Conservation (phyloP, 2,113 vertebrate genomes). For the Galbula dea region DNA sequence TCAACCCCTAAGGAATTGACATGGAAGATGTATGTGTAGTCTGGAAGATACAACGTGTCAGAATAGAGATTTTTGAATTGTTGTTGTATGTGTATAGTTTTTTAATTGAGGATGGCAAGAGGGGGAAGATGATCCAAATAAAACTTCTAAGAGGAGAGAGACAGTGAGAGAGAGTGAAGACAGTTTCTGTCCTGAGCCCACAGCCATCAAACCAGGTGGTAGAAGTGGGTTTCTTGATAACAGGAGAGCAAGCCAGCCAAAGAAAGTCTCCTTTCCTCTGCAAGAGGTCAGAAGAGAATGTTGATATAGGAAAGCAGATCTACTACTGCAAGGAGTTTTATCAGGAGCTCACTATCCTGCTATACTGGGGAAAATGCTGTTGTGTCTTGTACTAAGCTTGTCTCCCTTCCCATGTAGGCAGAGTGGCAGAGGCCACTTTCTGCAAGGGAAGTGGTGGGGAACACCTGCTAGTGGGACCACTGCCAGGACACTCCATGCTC, state of each 20-base stretch:
- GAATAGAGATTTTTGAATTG: background rate
- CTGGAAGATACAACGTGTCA: slow-evolving; percentile 19
- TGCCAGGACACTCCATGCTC: background rate
- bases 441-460: background rate
- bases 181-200: slow-evolving; percentile 24
- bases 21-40: slow-evolving; percentile 38
- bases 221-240: slow-evolving; percentile 28
- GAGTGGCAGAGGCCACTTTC: background rate
- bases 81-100: background rate
- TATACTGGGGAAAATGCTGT: background rate
- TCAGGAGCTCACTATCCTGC: background rate
- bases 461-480: background rate
- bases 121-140: background rate
- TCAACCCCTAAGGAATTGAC: slow-evolving; percentile 42
- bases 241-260: slow-evolving; percentile 16
- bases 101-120: background rate
- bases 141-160: background rate
- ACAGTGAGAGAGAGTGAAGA: background rate
- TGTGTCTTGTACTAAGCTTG: background rate
- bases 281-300: slow-evolving; percentile 15
- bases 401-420: accelerated
- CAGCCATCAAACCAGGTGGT: slow-evolving; percentile 46
- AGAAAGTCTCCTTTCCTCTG: slow-evolving; percentile 5
- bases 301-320: slow-evolving; percentile 14
- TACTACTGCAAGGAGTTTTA: background rate